Evolutionary conservation across 2,797 vertebrate species (phyloP).

Genomic region (Babyrousa celebensis): DNA sequence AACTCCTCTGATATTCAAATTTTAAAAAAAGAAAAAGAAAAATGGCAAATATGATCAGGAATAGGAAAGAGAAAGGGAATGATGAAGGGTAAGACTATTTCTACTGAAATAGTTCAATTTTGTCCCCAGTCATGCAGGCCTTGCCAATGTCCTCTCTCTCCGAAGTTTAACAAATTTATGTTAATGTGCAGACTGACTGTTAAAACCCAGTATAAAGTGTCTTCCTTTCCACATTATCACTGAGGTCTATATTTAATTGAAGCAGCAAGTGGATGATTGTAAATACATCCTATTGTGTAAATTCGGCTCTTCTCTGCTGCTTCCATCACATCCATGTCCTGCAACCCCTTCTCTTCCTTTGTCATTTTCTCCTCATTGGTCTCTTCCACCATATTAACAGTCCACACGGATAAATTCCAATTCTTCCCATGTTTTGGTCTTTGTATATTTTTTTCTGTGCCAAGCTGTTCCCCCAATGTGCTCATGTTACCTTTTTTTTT

Average conservation of each 20-base stretch:
- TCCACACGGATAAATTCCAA: neutral
- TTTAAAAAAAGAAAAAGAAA: neutral
- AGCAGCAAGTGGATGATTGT: neutral
- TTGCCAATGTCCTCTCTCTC: neutral
- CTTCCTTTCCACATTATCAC: neutral
- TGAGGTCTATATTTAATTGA: constrained; percentile 14
- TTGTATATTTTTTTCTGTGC: neutral
- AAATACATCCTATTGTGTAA: neutral
- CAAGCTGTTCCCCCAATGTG: neutral
- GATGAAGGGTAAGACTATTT: neutral
- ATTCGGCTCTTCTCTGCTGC: neutral
- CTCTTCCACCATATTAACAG: neutral
- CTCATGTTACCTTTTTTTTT: too few relatives aligned
- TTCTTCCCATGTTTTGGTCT: constrained; percentile 22
- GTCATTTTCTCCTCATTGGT: neutral
- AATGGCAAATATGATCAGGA: constrained; percentile 17
- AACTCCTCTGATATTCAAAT: too few relatives aligned
- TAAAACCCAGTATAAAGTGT: neutral
- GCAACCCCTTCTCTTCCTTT: neutral
- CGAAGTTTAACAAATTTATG: constrained; percentile 13
- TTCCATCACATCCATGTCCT: neutral
- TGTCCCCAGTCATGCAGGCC: neutral
- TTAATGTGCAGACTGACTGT: neutral
- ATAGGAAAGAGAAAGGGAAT: neutral
- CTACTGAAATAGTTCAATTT: constrained; percentile 3